phyloP scores from a whole-genome alignment of 2,113 vertebrate genomes.

The Catharus fuscescens region DNA sequence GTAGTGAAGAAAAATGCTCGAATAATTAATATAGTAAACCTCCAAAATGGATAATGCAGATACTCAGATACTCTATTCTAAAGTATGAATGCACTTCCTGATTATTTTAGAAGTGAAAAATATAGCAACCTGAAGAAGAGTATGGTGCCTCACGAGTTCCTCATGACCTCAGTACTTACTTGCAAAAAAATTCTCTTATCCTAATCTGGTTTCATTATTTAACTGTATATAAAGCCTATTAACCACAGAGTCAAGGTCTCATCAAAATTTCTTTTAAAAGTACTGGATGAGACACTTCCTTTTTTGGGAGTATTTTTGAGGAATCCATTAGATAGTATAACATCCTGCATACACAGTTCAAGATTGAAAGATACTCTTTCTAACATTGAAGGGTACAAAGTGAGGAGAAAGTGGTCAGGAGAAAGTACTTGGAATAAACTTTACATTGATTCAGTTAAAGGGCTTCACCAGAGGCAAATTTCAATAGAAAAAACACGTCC shows the following conservation, averaged over 20 bases:
- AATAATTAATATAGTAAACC: not conserved
- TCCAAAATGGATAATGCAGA: not conserved
- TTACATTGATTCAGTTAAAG: not conserved
- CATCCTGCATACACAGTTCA: not conserved
- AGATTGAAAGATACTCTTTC: not conserved
- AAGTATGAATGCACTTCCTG: not conserved
- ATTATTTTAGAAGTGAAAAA: not conserved
- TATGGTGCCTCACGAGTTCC: not conserved
- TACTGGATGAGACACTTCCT: not conserved
- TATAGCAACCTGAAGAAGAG: not conserved
- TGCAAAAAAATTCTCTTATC: not conserved
- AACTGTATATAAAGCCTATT: not conserved
- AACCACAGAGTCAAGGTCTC: not conserved
- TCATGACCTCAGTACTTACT: not conserved
- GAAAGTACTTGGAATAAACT: not conserved
- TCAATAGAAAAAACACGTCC: fast-evolving
- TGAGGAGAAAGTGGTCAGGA: not conserved
- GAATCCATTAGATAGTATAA: not conserved
- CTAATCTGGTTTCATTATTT: not conserved
- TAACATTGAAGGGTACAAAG: not conserved
- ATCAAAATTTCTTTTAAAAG: not conserved
- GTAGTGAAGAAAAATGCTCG: not conserved
- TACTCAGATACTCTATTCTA: not conserved
- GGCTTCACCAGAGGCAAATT: not conserved
- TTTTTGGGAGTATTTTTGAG: not conserved